Evolutionary conservation across 1,140 invertebrate genomes (phyloP), one percentile per base, ranked within the genome.

Genomic region (Drosophila neocordata): DNA sequence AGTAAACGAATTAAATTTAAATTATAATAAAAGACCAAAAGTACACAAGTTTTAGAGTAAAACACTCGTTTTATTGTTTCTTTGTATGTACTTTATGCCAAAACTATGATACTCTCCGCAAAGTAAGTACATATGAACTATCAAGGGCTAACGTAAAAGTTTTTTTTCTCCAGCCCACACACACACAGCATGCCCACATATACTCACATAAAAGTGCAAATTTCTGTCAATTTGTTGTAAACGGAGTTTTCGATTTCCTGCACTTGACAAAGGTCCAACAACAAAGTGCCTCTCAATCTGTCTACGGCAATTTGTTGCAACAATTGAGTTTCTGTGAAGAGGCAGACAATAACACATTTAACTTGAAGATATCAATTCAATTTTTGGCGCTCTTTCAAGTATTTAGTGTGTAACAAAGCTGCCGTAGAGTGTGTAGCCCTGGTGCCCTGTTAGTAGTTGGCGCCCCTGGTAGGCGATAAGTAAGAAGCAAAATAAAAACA

Each of bases 181-280:
- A 8, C 6, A 11, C 41, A 48, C 41, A 11, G 15, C 41, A 44
- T 13, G 15, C 41, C 13, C 15, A 48, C 41, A 48, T 35, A 15
- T 6, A 15, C 38, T 41, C 13, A 48, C 15, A 48, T 15, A 48
- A 48, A 80, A 84, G 81, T 84, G 80, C 77, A 80, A 84, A 84
- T 84, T 85, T 84, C 73, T 85, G 81, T 73, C 81, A 77, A 84
- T 84, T 48, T 84, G 79, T 74, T 79, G 79, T 72, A 83, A 83
- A 75, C 70, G 73, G 77, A 80, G 73, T 77, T 85, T 85, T 63
- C 80, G 38, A 73, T 77, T 82, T 77, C 79, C 79, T 70, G 79
- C 57, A 41, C 67, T 64, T 55, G 53, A 73, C 65, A 67, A 67
- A 57, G 13, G 31, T 34, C 18, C 13, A 20, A 24, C 56, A 62